Conservation (phyloP, 2,888 invertebrate genomes). For the Oligia fasciuncula region DNA sequence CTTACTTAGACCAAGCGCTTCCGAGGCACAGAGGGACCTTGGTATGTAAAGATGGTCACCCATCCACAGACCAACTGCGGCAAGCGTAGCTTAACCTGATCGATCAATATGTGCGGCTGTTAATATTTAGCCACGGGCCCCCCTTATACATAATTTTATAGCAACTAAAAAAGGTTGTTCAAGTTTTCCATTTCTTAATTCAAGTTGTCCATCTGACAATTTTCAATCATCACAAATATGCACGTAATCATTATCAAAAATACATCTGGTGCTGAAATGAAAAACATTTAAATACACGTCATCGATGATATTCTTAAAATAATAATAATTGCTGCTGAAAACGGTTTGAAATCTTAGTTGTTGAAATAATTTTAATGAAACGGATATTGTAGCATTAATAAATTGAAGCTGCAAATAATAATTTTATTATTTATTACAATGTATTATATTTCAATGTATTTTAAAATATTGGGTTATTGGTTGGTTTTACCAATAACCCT, state of each 20-base stretch:
- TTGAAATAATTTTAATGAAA: conserved; percentile 5
- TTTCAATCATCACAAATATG: not conserved
- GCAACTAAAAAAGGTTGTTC: not conserved
- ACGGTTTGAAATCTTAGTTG: not conserved
- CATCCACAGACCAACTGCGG: too few species aligned
- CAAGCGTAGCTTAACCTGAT: too few species aligned
- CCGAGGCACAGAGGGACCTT: too few species aligned
- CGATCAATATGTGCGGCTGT: not conserved
- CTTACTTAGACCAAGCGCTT: too few species aligned
- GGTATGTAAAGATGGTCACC: too few species aligned
- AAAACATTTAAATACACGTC: not conserved
- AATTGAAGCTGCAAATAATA: not conserved
- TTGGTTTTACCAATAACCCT: too few species aligned
- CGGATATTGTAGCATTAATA: not conserved
- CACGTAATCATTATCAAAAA: not conserved
- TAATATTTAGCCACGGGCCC: not conserved
- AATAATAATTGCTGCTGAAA: not conserved
- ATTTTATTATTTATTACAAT: not conserved
- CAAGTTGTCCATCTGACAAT: not conserved
- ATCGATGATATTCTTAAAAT: not conserved
- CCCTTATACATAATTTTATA: not conserved
- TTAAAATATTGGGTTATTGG: too few species aligned
- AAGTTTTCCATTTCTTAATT: not conserved
- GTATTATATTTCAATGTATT: too few species aligned
- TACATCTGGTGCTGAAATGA: not conserved